phyloP scores from a whole-genome alignment of 2,113 vertebrate species.

The Chionodraco myersi region DNA sequence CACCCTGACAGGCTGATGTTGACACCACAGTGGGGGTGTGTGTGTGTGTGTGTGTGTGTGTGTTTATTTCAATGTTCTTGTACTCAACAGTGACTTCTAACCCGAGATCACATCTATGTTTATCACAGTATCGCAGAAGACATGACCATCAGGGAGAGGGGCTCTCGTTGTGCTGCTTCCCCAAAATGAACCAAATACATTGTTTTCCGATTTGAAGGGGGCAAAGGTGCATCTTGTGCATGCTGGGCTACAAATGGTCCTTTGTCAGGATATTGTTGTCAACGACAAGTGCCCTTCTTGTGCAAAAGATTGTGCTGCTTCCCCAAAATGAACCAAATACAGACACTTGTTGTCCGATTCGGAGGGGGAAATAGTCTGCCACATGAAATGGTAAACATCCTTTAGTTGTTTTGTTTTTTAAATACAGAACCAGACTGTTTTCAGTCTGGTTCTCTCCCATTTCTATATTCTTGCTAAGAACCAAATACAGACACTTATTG shows the following conservation, averaged over 20 bases:
- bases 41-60: not conserved
- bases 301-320: conserved; percentile 2
- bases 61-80: too few relatives aligned
- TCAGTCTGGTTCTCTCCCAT: too few relatives aligned
- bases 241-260: conserved; percentile 69
- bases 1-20: conserved; percentile 38
- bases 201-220: conserved; percentile 42
- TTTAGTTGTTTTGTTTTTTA: not conserved
- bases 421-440: too few relatives aligned
- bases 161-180: not conserved
- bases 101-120: conserved; percentile 57
- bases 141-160: conserved; percentile 58
- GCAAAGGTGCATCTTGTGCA: conserved; percentile 54
- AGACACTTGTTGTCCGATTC: conserved; percentile 21
- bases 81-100: too few relatives aligned
- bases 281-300: conserved; percentile 43
- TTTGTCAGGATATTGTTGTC: conserved; percentile 48
- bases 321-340: not conserved
- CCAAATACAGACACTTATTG: too few relatives aligned
- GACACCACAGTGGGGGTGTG: conserved; percentile 10
- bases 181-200: not conserved
- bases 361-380: conserved; percentile 15
- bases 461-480: too few relatives aligned
- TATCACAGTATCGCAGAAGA: conserved; percentile 55
- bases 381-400: not conserved